Evolutionary conservation across 2,888 invertebrate species (phyloP).

Genomic region (Poecilus cupreus): DNA sequence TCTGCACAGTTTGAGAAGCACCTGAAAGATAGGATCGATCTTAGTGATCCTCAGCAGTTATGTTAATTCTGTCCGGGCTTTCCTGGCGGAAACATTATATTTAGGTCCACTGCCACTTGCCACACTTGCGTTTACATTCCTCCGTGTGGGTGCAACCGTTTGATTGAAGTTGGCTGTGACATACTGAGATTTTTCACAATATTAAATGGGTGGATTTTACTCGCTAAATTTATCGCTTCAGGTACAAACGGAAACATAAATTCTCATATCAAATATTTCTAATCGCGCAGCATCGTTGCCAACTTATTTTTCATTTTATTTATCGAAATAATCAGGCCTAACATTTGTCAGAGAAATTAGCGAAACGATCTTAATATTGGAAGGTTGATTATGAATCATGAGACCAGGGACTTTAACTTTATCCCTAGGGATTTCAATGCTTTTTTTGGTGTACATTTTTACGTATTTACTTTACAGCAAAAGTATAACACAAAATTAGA

Average conservation of each 20-base stretch:
- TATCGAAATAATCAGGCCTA: neutral
- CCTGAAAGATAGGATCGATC: neutral
- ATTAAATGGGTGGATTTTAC: conserved; percentile 21
- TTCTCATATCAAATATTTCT: conserved; percentile 27
- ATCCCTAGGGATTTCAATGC: too few relatives aligned
- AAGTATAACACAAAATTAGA: too few relatives aligned
- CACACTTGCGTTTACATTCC: conserved; percentile 6
- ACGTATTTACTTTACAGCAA: too few relatives aligned
- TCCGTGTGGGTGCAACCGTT: conserved; percentile 46
- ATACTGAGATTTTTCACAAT: conserved; percentile 38
- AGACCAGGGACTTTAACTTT: too few relatives aligned
- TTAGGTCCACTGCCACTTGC: conserved; percentile 22
- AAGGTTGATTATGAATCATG: too few relatives aligned
- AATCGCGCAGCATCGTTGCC: neutral
- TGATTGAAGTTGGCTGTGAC: conserved; percentile 48
- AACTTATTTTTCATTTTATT: neutral
- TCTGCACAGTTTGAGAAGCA: conserved; percentile 1
- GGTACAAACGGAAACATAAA: conserved; percentile 43
- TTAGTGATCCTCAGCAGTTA: conserved; percentile 16
- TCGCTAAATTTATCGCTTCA: conserved; percentile 48
- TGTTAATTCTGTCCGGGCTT: conserved; percentile 46
- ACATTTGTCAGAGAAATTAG: too few relatives aligned
- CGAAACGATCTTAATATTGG: too few relatives aligned
- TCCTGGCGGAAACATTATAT: conserved; percentile 42
- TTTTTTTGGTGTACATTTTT: too few relatives aligned